These are phyloP conservation scores for Typhlichthys subterraneus DNA, from an alignment of 2,797 vertebrate genomes.

Conservation along the genomic window DNA sequence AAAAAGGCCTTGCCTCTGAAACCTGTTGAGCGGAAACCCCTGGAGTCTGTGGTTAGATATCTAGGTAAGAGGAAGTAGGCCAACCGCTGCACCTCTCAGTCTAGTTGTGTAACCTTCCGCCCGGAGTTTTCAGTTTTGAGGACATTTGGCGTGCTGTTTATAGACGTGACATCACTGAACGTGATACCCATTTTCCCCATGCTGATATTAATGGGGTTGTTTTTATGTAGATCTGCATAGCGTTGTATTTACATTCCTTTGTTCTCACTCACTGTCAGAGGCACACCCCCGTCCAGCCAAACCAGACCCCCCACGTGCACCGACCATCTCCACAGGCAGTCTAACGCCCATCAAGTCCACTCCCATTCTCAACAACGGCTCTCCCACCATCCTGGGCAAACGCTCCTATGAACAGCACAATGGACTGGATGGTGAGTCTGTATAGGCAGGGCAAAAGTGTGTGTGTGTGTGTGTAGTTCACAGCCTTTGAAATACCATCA, in stretches of 20 bases:
- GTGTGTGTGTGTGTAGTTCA: neutral
- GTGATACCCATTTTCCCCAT: neutral
- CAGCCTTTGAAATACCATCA: too few species aligned
- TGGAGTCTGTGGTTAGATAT: conserved; percentile 94
- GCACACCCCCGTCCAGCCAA: conserved; percentile 91
- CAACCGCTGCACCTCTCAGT: neutral
- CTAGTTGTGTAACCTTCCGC: neutral
- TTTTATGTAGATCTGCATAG: neutral
- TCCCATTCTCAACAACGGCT: conserved; percentile 95
- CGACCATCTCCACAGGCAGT: conserved; percentile 83
- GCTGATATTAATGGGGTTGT: neutral
- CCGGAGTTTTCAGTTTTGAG: neutral
- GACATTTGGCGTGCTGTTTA: neutral
- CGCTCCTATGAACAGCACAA: conserved; percentile 97
- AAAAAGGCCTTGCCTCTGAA: conserved; percentile 87
- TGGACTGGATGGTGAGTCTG: conserved; percentile 86
- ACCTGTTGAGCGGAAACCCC: conserved; percentile 90
- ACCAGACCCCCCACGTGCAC: conserved; percentile 82
- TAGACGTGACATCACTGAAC: neutral
- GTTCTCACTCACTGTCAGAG: conserved; percentile 73
- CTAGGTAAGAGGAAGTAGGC: conserved; percentile 79
- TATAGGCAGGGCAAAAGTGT: too few species aligned
- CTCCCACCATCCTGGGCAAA: conserved; percentile 97
- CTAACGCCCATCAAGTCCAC: conserved; percentile 91
- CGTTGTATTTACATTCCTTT: neutral